A percentile compares a stretch with the other conserved stretches of the same genome.
phyloP scores from a whole-genome alignment of 2,113 vertebrate species.

The Esox niger region DNA sequence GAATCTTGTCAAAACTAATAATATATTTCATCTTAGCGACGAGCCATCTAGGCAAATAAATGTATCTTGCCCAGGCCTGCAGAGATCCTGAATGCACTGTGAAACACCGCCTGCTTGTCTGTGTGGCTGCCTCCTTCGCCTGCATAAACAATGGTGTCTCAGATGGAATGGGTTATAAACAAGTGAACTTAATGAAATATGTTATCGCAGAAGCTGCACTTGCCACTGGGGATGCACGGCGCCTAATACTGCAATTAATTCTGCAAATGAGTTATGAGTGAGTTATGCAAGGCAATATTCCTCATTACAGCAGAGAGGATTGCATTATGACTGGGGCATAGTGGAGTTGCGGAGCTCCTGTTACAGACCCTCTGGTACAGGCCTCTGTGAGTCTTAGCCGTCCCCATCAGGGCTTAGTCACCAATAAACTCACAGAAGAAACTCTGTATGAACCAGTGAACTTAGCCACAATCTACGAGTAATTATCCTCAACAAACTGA shows the following conservation, averaged over 20 bases:
- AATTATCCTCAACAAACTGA: too few species aligned
- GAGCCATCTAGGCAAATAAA: background rate
- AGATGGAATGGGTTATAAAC: slow-evolving; percentile 54
- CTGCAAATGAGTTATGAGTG: slow-evolving; percentile 58
- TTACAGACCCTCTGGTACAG: background rate
- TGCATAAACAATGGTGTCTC: slow-evolving; percentile 19
- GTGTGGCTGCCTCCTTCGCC: slow-evolving; percentile 16
- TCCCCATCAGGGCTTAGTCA: background rate
- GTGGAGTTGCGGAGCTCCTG: slow-evolving; percentile 37
- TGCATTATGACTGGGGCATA: slow-evolving; percentile 47
- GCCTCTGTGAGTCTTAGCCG: background rate
- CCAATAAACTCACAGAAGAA: too few species aligned
- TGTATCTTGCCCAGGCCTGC: background rate
- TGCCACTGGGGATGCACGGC: slow-evolving; percentile 42
- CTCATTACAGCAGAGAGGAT: slow-evolving; percentile 50
- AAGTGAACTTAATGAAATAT: slow-evolving; percentile 57
- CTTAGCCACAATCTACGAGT: too few species aligned
- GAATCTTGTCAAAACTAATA: too few species aligned
- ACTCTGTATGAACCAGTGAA: too few species aligned
- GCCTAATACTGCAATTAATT: slow-evolving; percentile 59
- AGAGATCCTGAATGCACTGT: background rate
- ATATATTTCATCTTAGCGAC: background rate
- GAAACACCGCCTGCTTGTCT: background rate
- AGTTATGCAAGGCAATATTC: slow-evolving; percentile 46
- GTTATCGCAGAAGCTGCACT: slow-evolving; percentile 39